phyloP scores from a whole-genome alignment of 2,888 invertebrate genomes.

The Lydus trimaculatus region DNA sequence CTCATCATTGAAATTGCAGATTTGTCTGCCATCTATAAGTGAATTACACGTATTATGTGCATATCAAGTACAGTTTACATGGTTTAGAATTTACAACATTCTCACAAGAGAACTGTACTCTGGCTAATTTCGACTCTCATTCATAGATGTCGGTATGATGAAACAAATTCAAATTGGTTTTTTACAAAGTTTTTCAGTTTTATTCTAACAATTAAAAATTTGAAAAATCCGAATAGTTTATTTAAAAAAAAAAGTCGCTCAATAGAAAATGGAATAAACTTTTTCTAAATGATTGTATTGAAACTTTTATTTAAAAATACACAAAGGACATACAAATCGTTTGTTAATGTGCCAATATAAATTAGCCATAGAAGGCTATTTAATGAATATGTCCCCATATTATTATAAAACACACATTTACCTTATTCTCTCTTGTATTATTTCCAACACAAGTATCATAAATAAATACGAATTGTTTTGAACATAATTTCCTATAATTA shows the following conservation, averaged over 20 bases:
- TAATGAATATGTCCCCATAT: constrained; percentile 24
- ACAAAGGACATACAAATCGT: background rate
- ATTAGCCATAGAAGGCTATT: constrained; percentile 18
- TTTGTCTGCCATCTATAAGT: background rate
- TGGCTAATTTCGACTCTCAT: background rate
- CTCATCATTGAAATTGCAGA: background rate
- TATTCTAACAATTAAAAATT: too few species aligned
- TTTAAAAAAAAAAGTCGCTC: too few species aligned
- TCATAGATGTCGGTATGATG: background rate
- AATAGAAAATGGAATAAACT: too few species aligned
- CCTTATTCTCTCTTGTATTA: background rate
- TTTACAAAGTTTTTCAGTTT: too few species aligned
- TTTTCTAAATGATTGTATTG: too few species aligned
- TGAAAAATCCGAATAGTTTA: too few species aligned
- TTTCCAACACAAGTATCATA: constrained; percentile 10
- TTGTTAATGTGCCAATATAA: background rate
- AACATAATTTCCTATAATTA: constrained; percentile 51
- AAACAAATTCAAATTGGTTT: background rate
- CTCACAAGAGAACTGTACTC: background rate
- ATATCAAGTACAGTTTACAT: too few species aligned
- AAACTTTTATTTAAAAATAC: background rate
- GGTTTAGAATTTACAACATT: too few species aligned
- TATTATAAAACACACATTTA: background rate
- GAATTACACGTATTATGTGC: background rate
- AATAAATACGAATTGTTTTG: constrained; percentile 35